These are phyloP conservation scores for Pseudomyrmex flavicornis DNA, from an alignment of 1,140 invertebrate genomes.

Conservation along the genomic window DNA sequence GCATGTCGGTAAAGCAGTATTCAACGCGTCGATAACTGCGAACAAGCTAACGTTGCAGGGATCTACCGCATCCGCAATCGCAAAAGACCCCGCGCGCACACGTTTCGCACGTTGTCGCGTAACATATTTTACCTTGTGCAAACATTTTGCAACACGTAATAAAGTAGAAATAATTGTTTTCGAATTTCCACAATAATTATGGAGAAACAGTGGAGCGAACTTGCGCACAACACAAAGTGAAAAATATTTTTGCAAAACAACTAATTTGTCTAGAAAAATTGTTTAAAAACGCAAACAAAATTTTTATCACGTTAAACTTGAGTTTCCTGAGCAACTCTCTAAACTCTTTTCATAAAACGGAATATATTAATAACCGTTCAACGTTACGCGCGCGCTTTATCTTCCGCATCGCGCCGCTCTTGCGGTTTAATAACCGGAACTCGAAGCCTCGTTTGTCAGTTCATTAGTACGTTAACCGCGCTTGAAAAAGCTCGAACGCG, in stretches of 20 bases:
- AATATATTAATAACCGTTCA: background rate
- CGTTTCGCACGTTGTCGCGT: background rate
- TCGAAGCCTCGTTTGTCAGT: slow-evolving; percentile 71
- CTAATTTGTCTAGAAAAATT: background rate
- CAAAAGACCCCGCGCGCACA: slow-evolving; percentile 28
- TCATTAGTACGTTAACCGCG: slow-evolving; percentile 67
- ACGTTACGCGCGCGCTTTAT: slow-evolving; percentile 28
- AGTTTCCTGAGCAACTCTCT: background rate
- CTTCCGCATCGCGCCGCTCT: slow-evolving; percentile 21
- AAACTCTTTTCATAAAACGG: background rate
- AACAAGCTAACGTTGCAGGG: slow-evolving; percentile 13
- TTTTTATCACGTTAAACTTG: background rate
- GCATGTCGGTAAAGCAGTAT: slow-evolving; percentile 66
- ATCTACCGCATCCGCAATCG: slow-evolving; percentile 53
- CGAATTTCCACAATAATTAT: background rate
- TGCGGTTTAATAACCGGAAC: slow-evolving; percentile 73
- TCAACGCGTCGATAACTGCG: slow-evolving; percentile 42
- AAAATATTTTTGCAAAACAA: background rate
- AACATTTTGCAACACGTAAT: slow-evolving; percentile 19
- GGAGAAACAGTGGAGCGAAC: background rate
- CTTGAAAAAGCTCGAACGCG: slow-evolving; percentile 59
- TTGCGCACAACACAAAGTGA: background rate
- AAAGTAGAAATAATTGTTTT: slow-evolving; percentile 11
- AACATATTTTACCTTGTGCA: background rate
- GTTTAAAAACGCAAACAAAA: too few species aligned